Evolutionary conservation across 2,888 invertebrate genomes (phyloP).

Genomic region (Pheosia gnoma): DNA sequence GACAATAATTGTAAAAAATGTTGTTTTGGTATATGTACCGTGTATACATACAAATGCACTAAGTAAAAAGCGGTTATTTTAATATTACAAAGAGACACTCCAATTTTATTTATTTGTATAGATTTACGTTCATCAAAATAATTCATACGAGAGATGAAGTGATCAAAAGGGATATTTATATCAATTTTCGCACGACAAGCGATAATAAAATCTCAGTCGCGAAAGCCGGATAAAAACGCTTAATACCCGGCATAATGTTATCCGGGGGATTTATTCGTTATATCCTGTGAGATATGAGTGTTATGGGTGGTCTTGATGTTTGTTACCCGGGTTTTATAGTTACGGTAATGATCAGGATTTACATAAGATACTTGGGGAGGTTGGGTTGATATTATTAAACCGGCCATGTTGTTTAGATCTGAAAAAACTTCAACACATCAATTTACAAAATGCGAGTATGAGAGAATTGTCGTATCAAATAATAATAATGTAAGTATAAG

Average conservation of each 20-base stretch:
- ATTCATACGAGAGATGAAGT: background rate
- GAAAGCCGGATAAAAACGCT: constrained; percentile 32
- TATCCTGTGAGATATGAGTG: background rate
- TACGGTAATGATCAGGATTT: background rate
- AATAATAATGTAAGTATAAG: too few relatives aligned
- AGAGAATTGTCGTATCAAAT: too few relatives aligned
- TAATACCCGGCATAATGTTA: constrained; percentile 16
- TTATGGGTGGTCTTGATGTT: background rate
- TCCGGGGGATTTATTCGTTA: constrained; percentile 26
- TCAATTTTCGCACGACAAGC: constrained; percentile 19
- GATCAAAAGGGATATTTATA: constrained; percentile 14
- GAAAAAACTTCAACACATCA: too few relatives aligned
- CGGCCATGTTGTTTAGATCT: too few relatives aligned
- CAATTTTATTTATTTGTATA: too few relatives aligned
- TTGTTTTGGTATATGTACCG: too few relatives aligned
- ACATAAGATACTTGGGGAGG: background rate
- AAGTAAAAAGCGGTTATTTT: too few relatives aligned
- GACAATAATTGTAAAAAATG: too few relatives aligned
- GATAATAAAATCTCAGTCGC: constrained; percentile 30
- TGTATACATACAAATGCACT: too few relatives aligned
- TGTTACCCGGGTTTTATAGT: background rate
- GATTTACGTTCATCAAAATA: background rate
- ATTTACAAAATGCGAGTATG: too few relatives aligned
- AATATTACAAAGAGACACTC: too few relatives aligned
- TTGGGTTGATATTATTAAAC: too few relatives aligned